These are phyloP conservation scores for Pogonomyrmex barbatus DNA, from an alignment of 1,140 invertebrate genomes.

Conservation along the genomic window DNA sequence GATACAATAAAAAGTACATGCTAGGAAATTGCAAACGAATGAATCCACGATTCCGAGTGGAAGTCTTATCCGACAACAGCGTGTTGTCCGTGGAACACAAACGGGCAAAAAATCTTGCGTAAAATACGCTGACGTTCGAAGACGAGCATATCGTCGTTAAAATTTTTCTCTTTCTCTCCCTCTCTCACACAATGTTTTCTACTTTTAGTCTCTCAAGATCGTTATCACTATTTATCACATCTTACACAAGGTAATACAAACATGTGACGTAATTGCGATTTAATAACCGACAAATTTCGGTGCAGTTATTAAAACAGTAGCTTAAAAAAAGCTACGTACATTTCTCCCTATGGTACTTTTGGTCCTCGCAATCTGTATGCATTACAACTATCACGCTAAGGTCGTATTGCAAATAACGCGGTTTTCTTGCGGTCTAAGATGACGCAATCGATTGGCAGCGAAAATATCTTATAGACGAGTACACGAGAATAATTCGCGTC, in stretches of 20 bases:
- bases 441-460: conserved; percentile 43
- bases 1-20: conserved; percentile 22
- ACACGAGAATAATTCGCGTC: conserved; percentile 2
- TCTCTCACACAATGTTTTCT: background rate
- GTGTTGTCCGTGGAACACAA: conserved; percentile 50
- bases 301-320: background rate
- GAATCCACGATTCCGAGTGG: conserved; percentile 29
- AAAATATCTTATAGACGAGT: conserved; percentile 15
- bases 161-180: conserved; percentile 8
- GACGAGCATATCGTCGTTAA: background rate
- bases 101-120: conserved; percentile 30
- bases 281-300: background rate
- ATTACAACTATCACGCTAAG: conserved; percentile 5
- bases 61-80: conserved; percentile 42
- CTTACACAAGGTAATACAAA: conserved; percentile 31
- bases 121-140: background rate
- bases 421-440: conserved; percentile 31
- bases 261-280: background rate
- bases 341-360: background rate
- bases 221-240: conserved; percentile 48
- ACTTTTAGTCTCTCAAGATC: conserved; percentile 8
- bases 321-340: background rate
- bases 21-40: conserved; percentile 23
- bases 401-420: conserved; percentile 6
- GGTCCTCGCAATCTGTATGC: background rate